A percentile compares a stretch with the other conserved stretches of the same genome.
These are phyloP conservation scores for Pogoniulus pusillus DNA, from an alignment of 2,797 vertebrate species.

Conservation along the genomic window DNA sequence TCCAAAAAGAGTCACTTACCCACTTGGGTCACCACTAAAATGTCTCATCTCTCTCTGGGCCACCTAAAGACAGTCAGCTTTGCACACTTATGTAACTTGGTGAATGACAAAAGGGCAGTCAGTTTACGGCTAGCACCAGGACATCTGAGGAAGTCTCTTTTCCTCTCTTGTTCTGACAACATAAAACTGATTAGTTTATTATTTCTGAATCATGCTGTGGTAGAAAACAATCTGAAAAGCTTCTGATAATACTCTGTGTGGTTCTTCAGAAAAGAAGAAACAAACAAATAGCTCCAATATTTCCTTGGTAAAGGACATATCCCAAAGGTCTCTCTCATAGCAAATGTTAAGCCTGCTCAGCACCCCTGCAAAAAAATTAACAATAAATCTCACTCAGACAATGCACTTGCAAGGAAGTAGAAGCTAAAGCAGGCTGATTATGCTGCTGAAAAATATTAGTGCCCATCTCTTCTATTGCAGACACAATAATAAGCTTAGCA, in stretches of 20 bases:
- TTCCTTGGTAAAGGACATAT: conserved; percentile 35
- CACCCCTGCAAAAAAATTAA: neutral
- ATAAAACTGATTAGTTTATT: conserved; percentile 61
- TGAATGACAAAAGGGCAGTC: conserved; percentile 27
- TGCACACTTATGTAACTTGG: conserved; percentile 48
- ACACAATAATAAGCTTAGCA: neutral
- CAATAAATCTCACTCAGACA: conserved; percentile 4
- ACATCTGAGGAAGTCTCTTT: conserved; percentile 20
- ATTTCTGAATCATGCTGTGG: conserved; percentile 43
- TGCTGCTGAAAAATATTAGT: neutral
- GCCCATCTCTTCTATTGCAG: neutral
- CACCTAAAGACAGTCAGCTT: conserved; percentile 46
- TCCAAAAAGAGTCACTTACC: neutral
- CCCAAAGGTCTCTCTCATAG: conserved; percentile 34
- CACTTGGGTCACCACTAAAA: conserved; percentile 19
- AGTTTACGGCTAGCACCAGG: conserved; percentile 36
- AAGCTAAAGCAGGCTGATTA: neutral
- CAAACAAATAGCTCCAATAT: conserved; percentile 40
- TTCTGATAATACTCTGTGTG: conserved; percentile 34
- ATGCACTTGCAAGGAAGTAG: neutral
- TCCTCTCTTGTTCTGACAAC: conserved; percentile 36
- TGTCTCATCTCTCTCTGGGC: conserved; percentile 32
- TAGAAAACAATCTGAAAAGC: conserved; percentile 57
- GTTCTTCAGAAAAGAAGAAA: conserved; percentile 26
- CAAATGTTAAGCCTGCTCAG: conserved; percentile 38